These are phyloP conservation scores for Kryphioiulus occultus DNA, from an alignment of 2,888 invertebrate species.

Conservation along the genomic window DNA sequence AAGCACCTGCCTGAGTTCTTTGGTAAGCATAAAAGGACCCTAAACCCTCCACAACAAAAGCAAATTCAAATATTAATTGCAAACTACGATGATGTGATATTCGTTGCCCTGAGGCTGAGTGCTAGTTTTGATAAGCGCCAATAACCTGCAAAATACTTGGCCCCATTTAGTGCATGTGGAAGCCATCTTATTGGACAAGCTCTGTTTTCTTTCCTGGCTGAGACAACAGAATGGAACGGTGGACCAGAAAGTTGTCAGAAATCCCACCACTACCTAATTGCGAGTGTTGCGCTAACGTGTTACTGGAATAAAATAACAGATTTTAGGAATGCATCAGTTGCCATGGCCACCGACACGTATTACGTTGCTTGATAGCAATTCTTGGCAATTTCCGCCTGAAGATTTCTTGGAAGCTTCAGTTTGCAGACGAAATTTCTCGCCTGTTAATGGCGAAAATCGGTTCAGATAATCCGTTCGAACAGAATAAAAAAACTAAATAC, in stretches of 20 bases:
- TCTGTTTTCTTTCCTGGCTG: background rate
- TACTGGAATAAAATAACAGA: background rate
- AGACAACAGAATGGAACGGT: background rate
- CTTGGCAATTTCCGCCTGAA: background rate
- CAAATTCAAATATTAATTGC: too few relatives aligned
- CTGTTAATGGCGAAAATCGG: background rate
- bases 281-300: background rate
- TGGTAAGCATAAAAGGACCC: too few relatives aligned
- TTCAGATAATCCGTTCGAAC: background rate
- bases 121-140: background rate
- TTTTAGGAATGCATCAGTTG: background rate
- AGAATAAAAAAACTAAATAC: too few relatives aligned
- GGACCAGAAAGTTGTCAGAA: background rate
- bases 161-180: background rate
- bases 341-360: background rate
- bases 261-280: background rate
- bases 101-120: background rate
- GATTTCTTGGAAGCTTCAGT: background rate
- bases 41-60: too few relatives aligned
- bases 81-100: background rate
- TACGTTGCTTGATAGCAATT: background rate
- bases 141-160: background rate
- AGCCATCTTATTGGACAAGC: background rate
- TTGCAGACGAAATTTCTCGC: background rate
- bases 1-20: too few relatives aligned